These are phyloP conservation scores for Sminthurides aquaticus DNA, from an alignment of 2,888 invertebrate species.

Conservation along the genomic window DNA sequence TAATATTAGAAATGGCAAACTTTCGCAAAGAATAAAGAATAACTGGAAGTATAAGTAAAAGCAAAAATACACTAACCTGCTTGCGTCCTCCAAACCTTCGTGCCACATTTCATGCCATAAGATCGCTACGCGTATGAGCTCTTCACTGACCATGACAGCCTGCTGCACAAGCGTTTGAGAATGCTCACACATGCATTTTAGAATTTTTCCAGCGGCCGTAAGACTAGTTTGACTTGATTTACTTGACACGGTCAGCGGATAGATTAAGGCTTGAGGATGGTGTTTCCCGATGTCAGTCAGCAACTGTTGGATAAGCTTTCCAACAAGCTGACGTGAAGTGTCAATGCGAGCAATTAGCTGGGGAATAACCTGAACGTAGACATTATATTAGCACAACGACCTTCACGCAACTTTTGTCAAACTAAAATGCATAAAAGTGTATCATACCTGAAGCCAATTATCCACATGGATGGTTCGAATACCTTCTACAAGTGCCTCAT, in stretches of 20 bases:
- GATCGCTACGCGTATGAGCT: conserved; percentile 93
- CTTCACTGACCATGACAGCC: conserved; percentile 91
- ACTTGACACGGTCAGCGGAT: conserved; percentile 93
- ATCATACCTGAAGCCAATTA: conserved; percentile 82
- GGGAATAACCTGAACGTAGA: conserved; percentile 69
- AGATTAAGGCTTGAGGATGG: conserved; percentile 95
- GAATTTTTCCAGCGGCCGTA: conserved; percentile 85
- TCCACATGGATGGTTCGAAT: conserved; percentile 90
- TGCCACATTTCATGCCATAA: conserved; percentile 99
- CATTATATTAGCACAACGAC: too few relatives aligned
- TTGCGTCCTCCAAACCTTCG: conserved; percentile 64
- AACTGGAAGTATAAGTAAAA: not conserved
- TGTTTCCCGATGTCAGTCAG: conserved; percentile 94
- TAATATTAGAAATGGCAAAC: not conserved
- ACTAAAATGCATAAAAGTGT: not conserved
- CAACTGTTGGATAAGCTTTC: conserved; percentile 82
- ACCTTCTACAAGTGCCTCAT: conserved; percentile 86
- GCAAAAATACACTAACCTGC: conserved; percentile 10
- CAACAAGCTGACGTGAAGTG: conserved; percentile 78
- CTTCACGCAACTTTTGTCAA: not conserved
- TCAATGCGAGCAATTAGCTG: conserved; percentile 97
- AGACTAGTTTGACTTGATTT: conserved; percentile 76
- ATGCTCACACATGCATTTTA: conserved; percentile 93
- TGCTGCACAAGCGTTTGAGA: conserved; percentile 86
- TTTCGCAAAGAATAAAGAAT: not conserved